A percentile compares a stretch with the other conserved stretches of the same genome.
Evolutionary conservation across 2,797 vertebrate species (phyloP).

Genomic region (Aphelocoma californica): DNA sequence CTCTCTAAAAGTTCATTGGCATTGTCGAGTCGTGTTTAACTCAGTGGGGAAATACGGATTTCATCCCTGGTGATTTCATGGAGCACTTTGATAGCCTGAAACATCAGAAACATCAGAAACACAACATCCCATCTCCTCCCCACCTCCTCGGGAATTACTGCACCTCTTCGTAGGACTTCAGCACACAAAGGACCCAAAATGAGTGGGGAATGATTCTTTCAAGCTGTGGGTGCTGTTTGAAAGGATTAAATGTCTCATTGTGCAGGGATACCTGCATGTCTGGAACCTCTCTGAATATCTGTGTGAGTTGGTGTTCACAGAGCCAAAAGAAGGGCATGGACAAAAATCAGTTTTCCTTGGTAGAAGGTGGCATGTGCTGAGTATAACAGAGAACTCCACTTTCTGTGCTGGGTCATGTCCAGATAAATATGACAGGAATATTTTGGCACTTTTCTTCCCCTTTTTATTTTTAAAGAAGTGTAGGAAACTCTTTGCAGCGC

Average conservation of each 20-base stretch:
- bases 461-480: neutral
- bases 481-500: neutral
- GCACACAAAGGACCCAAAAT: slow-evolving; percentile 30
- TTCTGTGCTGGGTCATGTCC: neutral
- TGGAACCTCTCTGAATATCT: neutral
- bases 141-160: slow-evolving; percentile 19
- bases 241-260: neutral
- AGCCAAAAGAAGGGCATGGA: neutral
- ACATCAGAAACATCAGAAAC: neutral
- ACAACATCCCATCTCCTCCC: slow-evolving; percentile 18
- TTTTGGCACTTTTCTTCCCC: neutral
- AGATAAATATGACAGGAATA: neutral
- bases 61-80: slow-evolving; percentile 57
- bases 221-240: neutral
- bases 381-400: fast-evolving
- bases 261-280: neutral
- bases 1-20: slow-evolving; percentile 73
- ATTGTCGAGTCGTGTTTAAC: slow-evolving; percentile 75
- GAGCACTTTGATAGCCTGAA: slow-evolving; percentile 51
- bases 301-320: neutral
- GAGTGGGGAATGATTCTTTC: neutral
- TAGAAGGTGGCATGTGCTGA: neutral
- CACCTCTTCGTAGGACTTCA: neutral
- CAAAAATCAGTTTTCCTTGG: neutral
- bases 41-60: slow-evolving; percentile 71